Evolutionary conservation across 2,888 invertebrate genomes (phyloP).

Genomic region (Phalera bucephala): DNA sequence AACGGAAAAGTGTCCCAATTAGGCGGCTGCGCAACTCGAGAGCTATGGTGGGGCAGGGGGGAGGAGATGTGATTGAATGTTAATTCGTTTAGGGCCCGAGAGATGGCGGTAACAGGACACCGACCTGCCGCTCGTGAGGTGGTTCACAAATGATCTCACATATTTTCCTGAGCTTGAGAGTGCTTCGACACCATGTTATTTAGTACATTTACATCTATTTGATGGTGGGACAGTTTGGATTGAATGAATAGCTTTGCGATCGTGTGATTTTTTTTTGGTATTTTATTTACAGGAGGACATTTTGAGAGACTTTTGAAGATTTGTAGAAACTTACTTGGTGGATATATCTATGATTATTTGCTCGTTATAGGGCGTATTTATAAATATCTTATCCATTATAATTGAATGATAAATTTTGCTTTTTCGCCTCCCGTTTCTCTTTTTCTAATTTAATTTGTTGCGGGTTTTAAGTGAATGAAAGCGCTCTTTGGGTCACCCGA

Average conservation of each 20-base stretch:
- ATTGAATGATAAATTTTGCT: too few relatives aligned
- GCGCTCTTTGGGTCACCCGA: too few relatives aligned
- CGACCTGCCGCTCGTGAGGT: constrained; percentile 25
- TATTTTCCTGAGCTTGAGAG: constrained; percentile 16
- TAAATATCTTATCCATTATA: too few relatives aligned
- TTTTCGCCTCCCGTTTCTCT: too few relatives aligned
- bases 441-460: too few relatives aligned
- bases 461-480: too few relatives aligned
- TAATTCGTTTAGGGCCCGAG: constrained; percentile 37
- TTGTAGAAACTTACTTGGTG: too few relatives aligned
- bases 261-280: too few relatives aligned
- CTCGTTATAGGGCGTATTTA: too few relatives aligned
- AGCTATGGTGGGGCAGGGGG: constrained; percentile 14
- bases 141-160: constrained; percentile 16
- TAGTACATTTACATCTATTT: constrained; percentile 3
- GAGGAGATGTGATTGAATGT: constrained; percentile 44
- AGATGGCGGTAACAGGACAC: constrained; percentile 41
- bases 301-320: too few relatives aligned
- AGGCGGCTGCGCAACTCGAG: constrained; percentile 39
- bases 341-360: too few relatives aligned
- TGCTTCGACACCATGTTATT: constrained; percentile 20
- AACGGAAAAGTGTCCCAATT: constrained; percentile 68
- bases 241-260: not conserved
- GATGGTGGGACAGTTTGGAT: constrained; percentile 1
- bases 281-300: too few relatives aligned